These are phyloP conservation scores for Hyalella azteca DNA, from an alignment of 2,888 invertebrate genomes.

Conservation along the genomic window DNA sequence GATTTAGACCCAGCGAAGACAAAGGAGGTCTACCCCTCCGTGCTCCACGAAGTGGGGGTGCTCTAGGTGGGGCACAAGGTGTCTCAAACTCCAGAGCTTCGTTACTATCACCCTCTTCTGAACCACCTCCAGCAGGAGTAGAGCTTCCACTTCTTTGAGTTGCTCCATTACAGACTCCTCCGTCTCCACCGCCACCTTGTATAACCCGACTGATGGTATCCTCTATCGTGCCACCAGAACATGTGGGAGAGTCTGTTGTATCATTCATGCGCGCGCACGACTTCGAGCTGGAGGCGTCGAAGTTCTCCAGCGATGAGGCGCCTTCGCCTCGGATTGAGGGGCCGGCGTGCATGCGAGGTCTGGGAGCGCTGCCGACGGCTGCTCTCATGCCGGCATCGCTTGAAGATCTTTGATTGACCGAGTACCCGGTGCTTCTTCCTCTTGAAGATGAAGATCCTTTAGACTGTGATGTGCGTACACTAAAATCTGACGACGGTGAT, in stretches of 20 bases:
- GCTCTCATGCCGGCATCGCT: too few species aligned
- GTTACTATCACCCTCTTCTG: neutral
- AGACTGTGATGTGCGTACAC: too few species aligned
- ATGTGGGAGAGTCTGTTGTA: neutral
- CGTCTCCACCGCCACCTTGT: neutral
- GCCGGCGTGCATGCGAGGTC: slow-evolving; percentile 24
- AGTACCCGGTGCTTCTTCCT: neutral
- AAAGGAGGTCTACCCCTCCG: slow-evolving; percentile 23
- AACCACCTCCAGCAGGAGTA: neutral
- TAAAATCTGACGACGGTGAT: too few species aligned
- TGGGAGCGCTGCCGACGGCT: slow-evolving; percentile 1
- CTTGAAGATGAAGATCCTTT: neutral
- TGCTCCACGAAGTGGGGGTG: neutral
- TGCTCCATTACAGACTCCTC: slow-evolving; percentile 5
- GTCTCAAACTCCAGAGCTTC: slow-evolving; percentile 16
- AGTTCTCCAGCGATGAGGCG: neutral
- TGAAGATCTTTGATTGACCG: too few species aligned
- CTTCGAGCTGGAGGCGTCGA: too few species aligned
- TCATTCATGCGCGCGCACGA: neutral
- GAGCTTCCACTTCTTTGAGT: neutral
- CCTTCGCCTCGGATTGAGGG: too few species aligned
- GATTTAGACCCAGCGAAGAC: neutral
- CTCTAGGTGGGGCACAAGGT: neutral
- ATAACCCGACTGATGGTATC: slow-evolving; percentile 16
- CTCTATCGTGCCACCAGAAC: slow-evolving; percentile 1